phyloP scores from a whole-genome alignment of 2,797 vertebrate genomes.

The Sciurus vulgaris region DNA sequence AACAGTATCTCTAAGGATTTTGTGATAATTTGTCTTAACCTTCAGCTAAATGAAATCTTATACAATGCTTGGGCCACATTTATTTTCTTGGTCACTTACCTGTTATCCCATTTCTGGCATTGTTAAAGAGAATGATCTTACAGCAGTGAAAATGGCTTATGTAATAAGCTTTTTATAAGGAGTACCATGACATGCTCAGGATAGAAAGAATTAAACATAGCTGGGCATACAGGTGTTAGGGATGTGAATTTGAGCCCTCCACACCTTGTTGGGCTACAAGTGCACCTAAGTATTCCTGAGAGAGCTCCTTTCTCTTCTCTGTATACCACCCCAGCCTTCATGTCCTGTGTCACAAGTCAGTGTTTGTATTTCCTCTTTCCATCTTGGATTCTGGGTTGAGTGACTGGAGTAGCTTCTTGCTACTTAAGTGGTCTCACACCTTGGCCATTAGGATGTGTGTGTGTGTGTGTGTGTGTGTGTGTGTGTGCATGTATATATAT shows the following conservation, averaged over 20 bases:
- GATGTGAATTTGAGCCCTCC: slow-evolving; percentile 38
- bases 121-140: slow-evolving; percentile 63
- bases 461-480: too few relatives aligned
- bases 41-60: slow-evolving; percentile 68
- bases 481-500: too few relatives aligned
- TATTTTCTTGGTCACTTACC: slow-evolving; percentile 65
- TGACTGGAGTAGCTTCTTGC: background rate
- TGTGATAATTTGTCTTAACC: slow-evolving; percentile 64
- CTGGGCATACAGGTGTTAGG: background rate
- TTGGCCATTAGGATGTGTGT: background rate
- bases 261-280: background rate
- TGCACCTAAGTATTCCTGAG: background rate
- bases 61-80: slow-evolving; percentile 37
- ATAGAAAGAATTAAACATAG: slow-evolving; percentile 25
- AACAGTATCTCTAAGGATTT: slow-evolving; percentile 61
- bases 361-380: background rate
- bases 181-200: slow-evolving; percentile 31
- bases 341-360: background rate
- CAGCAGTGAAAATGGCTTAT: slow-evolving; percentile 38
- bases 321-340: background rate
- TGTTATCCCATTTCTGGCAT: slow-evolving; percentile 58
- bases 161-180: slow-evolving; percentile 35
- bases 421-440: background rate
- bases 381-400: slow-evolving; percentile 20
- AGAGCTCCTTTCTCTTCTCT: background rate